These are phyloP conservation scores for Cistogaster globosa DNA, from an alignment of 2,888 invertebrate species.

Conservation along the genomic window DNA sequence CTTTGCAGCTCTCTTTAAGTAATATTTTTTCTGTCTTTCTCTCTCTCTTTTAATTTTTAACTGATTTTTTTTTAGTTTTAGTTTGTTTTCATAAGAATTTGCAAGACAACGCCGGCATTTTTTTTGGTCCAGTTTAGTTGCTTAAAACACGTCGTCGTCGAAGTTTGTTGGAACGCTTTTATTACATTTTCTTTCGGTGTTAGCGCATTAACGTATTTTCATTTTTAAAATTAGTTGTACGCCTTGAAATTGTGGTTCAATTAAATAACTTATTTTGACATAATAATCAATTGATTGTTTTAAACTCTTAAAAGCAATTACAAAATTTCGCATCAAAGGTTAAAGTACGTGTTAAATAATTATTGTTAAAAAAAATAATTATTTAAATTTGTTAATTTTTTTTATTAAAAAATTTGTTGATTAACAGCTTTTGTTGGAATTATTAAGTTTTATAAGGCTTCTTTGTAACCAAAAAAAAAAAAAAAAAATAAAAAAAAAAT, in stretches of 20 bases:
- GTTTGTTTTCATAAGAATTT: slow-evolving; percentile 28
- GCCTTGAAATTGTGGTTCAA: slow-evolving; percentile 42
- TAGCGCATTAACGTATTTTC: slow-evolving; percentile 28
- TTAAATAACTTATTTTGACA: slow-evolving; percentile 10
- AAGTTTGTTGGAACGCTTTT: slow-evolving; percentile 28
- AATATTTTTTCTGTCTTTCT: no score
- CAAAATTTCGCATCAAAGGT: slow-evolving; percentile 70
- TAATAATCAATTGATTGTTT: slow-evolving; percentile 18
- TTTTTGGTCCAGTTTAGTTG: slow-evolving; percentile 54
- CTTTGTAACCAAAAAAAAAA: background rate
- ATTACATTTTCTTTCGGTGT: background rate
- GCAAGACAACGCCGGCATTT: slow-evolving; percentile 4
- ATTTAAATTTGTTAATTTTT: slow-evolving; percentile 30
- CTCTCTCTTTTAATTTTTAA: no score
- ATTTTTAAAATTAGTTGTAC: slow-evolving; percentile 4
- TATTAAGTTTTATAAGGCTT: slow-evolving; percentile 51
- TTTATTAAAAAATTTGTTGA: slow-evolving; percentile 39
- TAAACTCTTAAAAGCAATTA: slow-evolving; percentile 26
- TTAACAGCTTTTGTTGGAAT: slow-evolving; percentile 20
- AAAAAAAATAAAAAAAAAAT: background rate
- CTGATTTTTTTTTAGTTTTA: slow-evolving; percentile 6
- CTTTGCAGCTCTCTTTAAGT: no score
- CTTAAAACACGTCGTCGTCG: slow-evolving; percentile 46
- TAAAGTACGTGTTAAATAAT: slow-evolving; percentile 64
- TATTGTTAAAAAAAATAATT: background rate